Evolutionary conservation across 2,888 invertebrate species (phyloP), one percentile per base, ranked within the genome.

Genomic region (Melinaea menophilus): DNA sequence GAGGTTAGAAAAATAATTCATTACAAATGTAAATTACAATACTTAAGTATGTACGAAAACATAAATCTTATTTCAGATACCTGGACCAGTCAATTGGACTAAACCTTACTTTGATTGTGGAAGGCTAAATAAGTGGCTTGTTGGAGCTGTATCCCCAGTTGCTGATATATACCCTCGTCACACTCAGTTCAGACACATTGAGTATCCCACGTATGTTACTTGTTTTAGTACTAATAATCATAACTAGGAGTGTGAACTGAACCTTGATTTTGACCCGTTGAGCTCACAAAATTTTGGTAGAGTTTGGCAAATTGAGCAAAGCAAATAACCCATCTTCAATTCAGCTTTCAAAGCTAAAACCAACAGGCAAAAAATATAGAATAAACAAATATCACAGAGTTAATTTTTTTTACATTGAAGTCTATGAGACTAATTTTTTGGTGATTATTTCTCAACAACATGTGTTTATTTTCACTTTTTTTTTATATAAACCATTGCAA

Each of bases 41-140:
- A 9, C 9, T 9, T 4, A 22, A 2, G 7, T 31, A 7, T 31
- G 22, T 51, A 51, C 22, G 9, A 22, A 7, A 11, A 31, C 5
- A 9, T 22, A 7, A 31, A 31, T 51, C 9, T 9, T 55, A 65
- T 64, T 66, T 3, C 61, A 88, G 88, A 72, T 71, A 3, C 96
- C 96, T 2, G 97, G 98, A 1, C 99, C 99, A 12, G 96, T 99
- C 0, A 95, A 96, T 81, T 98, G 97, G 95, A 98, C 97, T 0
- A 92, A 95, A 64, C 99, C 99, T 0, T 99, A 99, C 82, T 99
- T 97, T 82, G 99, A 99, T 90, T 99, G 99, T 81, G 97, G 96
- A 4, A 92, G 98, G 69, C 95, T 98, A 0, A 98, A 99, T 85
- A 96, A 98, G 79, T 99, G 99, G 99, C 90, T 99, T 46, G 95